These are phyloP conservation scores for Gortyna flavago DNA, from an alignment of 2,888 invertebrate genomes.

Conservation along the genomic window DNA sequence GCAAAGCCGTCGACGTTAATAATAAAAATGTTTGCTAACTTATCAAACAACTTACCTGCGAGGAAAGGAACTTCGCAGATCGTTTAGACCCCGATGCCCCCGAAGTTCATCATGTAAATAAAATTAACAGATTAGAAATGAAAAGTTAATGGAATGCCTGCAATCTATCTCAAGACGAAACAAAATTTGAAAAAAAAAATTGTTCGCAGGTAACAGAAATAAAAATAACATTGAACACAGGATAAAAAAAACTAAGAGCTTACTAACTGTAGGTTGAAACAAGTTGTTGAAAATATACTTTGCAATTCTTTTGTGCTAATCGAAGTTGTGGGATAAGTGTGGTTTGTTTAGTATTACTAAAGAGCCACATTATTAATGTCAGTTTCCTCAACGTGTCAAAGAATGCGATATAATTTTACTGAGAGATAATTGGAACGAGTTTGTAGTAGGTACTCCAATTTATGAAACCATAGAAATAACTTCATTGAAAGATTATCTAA, in stretches of 20 bases:
- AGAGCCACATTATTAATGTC: not conserved
- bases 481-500: not conserved
- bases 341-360: not conserved
- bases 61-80: slow-evolving; percentile 74
- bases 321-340: slow-evolving; percentile 31
- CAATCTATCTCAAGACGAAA: slow-evolving; percentile 4
- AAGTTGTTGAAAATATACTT: slow-evolving; percentile 50
- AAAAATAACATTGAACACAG: slow-evolving; percentile 5
- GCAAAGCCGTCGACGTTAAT: not conserved
- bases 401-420: not conserved
- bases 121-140: slow-evolving; percentile 81
- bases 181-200: slow-evolving; percentile 12
- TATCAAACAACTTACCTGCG: slow-evolving; percentile 77
- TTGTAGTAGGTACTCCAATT: not conserved
- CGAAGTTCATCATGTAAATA: slow-evolving; percentile 84
- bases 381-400: not conserved
- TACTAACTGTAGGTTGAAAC: slow-evolving; percentile 10
- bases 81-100: slow-evolving; percentile 73
- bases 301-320: slow-evolving; percentile 43
- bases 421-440: not conserved
- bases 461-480: not conserved
- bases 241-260: slow-evolving; percentile 32
- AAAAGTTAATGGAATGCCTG: slow-evolving; percentile 66
- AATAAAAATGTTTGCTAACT: slow-evolving; percentile 27
- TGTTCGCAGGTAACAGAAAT: slow-evolving; percentile 18